phyloP scores from a whole-genome alignment of 2,113 vertebrate genomes.

The Nibea coibor region DNA sequence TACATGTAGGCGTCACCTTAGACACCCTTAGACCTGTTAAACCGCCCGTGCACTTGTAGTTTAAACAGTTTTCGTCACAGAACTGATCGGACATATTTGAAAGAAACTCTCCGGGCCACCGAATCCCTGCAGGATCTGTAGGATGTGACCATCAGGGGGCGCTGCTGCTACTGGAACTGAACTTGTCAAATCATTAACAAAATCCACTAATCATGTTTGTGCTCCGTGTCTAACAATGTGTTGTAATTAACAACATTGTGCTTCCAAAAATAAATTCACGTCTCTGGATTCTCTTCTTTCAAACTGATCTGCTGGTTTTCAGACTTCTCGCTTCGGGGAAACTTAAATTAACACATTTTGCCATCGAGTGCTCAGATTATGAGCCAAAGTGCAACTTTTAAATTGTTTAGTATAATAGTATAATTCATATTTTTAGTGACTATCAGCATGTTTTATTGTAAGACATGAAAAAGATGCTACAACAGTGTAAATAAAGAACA shows the following conservation, averaged over 20 bases:
- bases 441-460: not conserved
- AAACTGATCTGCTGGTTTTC: not conserved
- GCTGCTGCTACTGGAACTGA: not conserved
- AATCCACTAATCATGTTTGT: constrained; percentile 32
- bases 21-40: not conserved
- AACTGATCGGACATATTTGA: not conserved
- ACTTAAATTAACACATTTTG: not conserved
- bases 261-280: not conserved
- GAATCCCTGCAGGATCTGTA: too few species aligned
- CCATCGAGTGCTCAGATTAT: not conserved
- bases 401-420: not conserved
- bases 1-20: not conserved
- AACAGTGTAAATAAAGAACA: not conserved
- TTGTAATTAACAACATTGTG: constrained; percentile 49
- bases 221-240: constrained; percentile 43
- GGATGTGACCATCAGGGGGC: not conserved
- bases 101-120: too few species aligned
- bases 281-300: constrained; percentile 6
- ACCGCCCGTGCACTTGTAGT: not conserved
- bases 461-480: not conserved
- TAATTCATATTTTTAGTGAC: not conserved
- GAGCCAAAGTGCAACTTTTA: constrained; percentile 1
- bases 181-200: constrained; percentile 45
- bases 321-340: not conserved
- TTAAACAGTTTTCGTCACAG: not conserved